Conservation (phyloP, 2,888 invertebrate genomes). For the Sepioteuthis lessoniana region DNA sequence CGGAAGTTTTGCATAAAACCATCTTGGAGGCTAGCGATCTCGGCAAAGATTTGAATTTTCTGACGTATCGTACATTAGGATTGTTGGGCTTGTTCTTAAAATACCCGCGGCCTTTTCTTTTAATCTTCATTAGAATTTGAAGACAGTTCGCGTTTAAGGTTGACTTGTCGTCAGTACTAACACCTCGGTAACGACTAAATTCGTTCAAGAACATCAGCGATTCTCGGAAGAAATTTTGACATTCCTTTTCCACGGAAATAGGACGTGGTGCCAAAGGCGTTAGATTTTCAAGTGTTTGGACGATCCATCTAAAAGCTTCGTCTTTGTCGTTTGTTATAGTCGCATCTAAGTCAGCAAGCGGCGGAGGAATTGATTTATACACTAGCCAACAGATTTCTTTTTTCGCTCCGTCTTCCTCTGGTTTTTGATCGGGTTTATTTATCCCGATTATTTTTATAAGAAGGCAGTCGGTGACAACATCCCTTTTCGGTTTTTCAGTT, state of each 20-base stretch:
- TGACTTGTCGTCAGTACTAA: neutral
- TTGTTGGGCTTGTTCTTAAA: neutral
- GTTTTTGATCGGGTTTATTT: neutral
- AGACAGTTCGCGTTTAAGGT: neutral
- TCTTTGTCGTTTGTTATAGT: neutral
- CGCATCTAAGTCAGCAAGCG: neutral
- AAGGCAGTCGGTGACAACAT: slow-evolving; percentile 16
- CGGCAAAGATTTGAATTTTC: neutral
- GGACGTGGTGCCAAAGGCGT: neutral
- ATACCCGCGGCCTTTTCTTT: neutral
- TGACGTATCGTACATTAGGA: neutral
- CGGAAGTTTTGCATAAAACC: neutral
- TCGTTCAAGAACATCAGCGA: neutral
- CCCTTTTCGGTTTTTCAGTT: neutral
- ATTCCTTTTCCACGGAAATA: neutral
- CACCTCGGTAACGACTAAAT: neutral
- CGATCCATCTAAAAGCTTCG: neutral
- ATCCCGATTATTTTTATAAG: neutral
- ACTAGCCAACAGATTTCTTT: neutral
- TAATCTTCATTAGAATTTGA: neutral
- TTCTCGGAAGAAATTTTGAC: neutral
- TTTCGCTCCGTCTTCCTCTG: neutral
- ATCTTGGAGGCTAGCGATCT: neutral
- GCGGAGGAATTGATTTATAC: neutral
- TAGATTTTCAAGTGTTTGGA: neutral